phyloP scores from a whole-genome alignment of 2,797 vertebrate species.

The Apodemus agrarius region DNA sequence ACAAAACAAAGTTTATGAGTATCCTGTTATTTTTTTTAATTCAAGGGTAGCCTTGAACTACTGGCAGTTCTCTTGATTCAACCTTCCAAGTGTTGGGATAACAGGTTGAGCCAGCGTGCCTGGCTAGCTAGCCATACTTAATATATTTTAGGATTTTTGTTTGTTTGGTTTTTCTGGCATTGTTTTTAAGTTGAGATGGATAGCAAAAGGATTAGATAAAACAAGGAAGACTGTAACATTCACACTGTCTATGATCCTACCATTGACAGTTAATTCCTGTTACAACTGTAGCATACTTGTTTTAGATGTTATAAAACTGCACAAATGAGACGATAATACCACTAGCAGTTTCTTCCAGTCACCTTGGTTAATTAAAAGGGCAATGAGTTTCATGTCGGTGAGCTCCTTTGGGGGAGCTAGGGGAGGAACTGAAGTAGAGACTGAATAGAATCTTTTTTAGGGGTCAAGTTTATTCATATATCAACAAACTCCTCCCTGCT shows the following conservation, averaged over 20 bases:
- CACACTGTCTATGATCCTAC: not conserved
- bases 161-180: constrained; percentile 30
- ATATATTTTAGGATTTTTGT: constrained; percentile 15
- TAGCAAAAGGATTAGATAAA: constrained; percentile 20
- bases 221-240: constrained; percentile 7
- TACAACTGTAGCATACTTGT: constrained; percentile 41
- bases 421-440: constrained; percentile 44
- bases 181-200: constrained; percentile 3
- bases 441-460: not conserved
- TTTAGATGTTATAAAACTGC: constrained; percentile 47
- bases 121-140: not conserved
- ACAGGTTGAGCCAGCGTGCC: not conserved
- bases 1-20: not conserved
- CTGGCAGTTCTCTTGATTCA: not conserved
- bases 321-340: not conserved
- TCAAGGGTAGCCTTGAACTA: not conserved
- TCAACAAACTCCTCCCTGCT: not conserved
- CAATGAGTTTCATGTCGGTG: not conserved
- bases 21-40: not conserved
- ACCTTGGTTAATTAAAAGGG: not conserved
- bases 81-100: not conserved
- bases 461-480: not conserved
- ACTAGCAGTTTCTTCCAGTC: not conserved
- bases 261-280: constrained; percentile 34
- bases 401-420: not conserved